A percentile compares a stretch with the other conserved stretches of the same genome.
These are phyloP conservation scores for Epizoanthus stellaris DNA, from an alignment of 92 coral and sea anemone species.

Conservation along the genomic window DNA sequence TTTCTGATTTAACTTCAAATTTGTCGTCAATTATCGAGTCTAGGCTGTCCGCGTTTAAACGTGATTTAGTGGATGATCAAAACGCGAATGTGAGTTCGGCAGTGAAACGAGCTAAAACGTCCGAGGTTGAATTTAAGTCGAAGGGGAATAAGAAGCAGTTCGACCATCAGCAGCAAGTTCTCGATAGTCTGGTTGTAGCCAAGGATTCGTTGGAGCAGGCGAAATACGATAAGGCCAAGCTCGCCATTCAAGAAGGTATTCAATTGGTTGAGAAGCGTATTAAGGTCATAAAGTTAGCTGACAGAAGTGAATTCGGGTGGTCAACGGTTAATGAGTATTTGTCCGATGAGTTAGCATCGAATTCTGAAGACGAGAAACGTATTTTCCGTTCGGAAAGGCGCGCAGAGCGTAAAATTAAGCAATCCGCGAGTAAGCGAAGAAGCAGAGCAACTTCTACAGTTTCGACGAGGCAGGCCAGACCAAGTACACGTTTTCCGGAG, in stretches of 20 bases:
- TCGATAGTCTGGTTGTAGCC: neutral
- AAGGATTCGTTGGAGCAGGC: neutral
- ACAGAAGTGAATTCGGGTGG: slow-evolving; percentile 30
- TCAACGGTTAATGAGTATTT: neutral
- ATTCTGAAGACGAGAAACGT: slow-evolving; percentile 5
- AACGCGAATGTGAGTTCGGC: neutral
- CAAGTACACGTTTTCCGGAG: neutral
- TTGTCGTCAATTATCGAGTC: neutral
- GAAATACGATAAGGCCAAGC: neutral
- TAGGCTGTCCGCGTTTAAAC: neutral
- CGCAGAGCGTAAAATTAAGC: neutral
- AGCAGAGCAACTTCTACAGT: too few species aligned
- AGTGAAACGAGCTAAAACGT: neutral
- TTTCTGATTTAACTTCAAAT: too few species aligned
- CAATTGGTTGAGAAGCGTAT: neutral
- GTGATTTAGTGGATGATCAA: neutral
- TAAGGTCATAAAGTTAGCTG: slow-evolving; percentile 1
- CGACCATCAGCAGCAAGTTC: neutral
- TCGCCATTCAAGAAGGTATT: neutral
- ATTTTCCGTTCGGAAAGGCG: slow-evolving; percentile 1
- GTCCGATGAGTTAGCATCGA: slow-evolving; percentile 16
- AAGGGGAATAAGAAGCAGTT: slow-evolving; percentile 18
- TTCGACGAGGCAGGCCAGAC: too few species aligned
- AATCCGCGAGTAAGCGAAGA: too few species aligned
- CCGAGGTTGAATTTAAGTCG: neutral